Conservation (phyloP, 2,113 vertebrate genomes). For the Hymenochirus boettgeri region DNA sequence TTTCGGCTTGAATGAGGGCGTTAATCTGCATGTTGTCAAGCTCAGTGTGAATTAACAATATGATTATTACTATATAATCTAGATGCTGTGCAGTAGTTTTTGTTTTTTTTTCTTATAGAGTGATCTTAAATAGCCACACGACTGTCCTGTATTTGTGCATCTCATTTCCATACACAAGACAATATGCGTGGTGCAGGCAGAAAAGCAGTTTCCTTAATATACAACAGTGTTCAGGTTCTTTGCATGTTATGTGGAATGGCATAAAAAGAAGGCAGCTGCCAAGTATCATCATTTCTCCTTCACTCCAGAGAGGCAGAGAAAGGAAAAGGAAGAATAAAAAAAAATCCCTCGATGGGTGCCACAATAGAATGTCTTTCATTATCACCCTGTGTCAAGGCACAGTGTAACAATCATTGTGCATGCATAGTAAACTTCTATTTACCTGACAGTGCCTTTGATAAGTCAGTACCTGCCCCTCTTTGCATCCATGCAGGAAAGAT, state of each 20-base stretch:
- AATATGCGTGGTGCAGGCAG: slow-evolving; percentile 51
- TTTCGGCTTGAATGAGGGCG: no score
- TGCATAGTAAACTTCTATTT: slow-evolving; percentile 89
- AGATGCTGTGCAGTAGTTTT: slow-evolving; percentile 52
- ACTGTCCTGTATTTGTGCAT: slow-evolving; percentile 37
- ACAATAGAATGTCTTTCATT: slow-evolving; percentile 81
- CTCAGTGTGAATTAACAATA: neutral
- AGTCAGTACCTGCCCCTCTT: slow-evolving; percentile 67
- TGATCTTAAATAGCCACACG: slow-evolving; percentile 62
- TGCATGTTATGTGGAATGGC: slow-evolving; percentile 80
- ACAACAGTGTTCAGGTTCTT: slow-evolving; percentile 74
- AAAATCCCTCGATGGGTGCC: slow-evolving; percentile 69
- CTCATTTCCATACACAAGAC: slow-evolving; percentile 49
- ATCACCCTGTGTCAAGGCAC: slow-evolving; percentile 78
- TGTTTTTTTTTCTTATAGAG: slow-evolving; percentile 61
- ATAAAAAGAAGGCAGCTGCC: slow-evolving; percentile 78
- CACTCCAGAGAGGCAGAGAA: slow-evolving; percentile 70
- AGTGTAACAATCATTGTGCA: slow-evolving; percentile 80
- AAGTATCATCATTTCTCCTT: slow-evolving; percentile 69
- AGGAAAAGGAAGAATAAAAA: slow-evolving; percentile 58
- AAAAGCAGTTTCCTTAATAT: slow-evolving; percentile 69
- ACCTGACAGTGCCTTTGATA: slow-evolving; percentile 83
- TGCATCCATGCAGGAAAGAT: slow-evolving; percentile 61
- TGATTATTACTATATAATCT: slow-evolving; percentile 71
- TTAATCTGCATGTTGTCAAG: neutral